phyloP scores from a whole-genome alignment of 2,888 invertebrate species.

The Flabesymbios commensalis region DNA sequence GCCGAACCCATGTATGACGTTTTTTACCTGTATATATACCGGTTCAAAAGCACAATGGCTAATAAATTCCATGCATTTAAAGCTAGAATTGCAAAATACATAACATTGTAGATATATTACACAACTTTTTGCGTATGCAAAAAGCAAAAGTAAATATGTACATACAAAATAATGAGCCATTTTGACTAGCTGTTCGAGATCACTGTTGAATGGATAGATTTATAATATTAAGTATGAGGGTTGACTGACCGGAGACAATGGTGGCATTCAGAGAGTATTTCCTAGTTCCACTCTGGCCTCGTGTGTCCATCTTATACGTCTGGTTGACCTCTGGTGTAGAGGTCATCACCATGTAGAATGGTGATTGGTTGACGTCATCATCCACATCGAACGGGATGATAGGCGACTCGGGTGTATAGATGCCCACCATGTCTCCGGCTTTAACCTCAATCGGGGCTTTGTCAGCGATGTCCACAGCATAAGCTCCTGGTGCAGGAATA shows the following conservation, averaged over 20 bases:
- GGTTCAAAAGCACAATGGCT: too few relatives aligned
- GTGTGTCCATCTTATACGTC: background rate
- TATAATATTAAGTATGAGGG: too few relatives aligned
- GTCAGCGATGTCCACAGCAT: slow-evolving; percentile 22
- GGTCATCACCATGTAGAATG: slow-evolving; percentile 3
- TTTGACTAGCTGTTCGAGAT: too few relatives aligned
- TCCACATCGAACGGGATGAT: slow-evolving; percentile 27
- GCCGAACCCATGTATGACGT: too few relatives aligned
- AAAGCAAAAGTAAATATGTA: too few relatives aligned
- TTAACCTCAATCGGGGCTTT: slow-evolving; percentile 6
- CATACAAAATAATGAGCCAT: too few relatives aligned
- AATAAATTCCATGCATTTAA: too few relatives aligned
- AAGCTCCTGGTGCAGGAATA: slow-evolving; percentile 15
- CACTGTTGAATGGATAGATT: too few relatives aligned
- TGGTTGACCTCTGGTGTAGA: background rate
- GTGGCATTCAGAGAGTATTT: slow-evolving; percentile 25
- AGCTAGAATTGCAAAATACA: too few relatives aligned
- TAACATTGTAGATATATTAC: too few relatives aligned
- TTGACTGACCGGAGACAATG: slow-evolving; percentile 16
- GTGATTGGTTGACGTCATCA: slow-evolving; percentile 7
- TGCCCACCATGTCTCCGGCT: slow-evolving; percentile 32
- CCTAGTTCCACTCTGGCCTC: slow-evolving; percentile 11
- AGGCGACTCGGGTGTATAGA: slow-evolving; percentile 19
- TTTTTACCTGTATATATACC: too few relatives aligned
- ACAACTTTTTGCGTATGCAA: too few relatives aligned